Evolutionary conservation across 2,888 invertebrate species (phyloP), one percentile per base, ranked within the genome.

Genomic region (Tipula unca): DNA sequence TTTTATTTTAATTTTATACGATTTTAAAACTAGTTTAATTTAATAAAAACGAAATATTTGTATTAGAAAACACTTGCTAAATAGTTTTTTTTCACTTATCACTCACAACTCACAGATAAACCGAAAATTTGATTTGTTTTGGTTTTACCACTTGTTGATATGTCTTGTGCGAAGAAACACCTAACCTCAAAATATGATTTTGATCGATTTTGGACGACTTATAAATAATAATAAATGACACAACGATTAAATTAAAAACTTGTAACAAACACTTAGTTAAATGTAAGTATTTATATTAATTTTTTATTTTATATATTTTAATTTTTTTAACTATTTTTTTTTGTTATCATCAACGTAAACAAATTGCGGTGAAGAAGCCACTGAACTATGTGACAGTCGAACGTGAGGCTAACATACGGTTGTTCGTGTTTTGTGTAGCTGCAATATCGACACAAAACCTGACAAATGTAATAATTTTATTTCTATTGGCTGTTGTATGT

Each of bases 111-210:
- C n/a, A n/a, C 48, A 48, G 17, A 0, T 8, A 48, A n/a, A 69
- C 25, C 10, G 69, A 69, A 69, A 69, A 69, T 69, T 69, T 69
- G 69, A 25, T 69, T 69, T 69, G 69, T 69, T 69, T 69, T 69
- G 69, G 69, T 69, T 69, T 69, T 69, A 20, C 69, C 69, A 69
- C 69, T 69, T 69, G 69, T 69, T 69, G 69, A 69, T 48, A 48
- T 69, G 48, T n/a, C 48, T 17, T 14, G n/a, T 32, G n/a, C 69
- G 25, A 25, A 6, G 17, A 6, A 4, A 17, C 8, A 69, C n/a
- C 69, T 69, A 69, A 69, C 69, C 69, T 69, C 69, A 69, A 69
- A 69, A 25, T 25, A 25, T 69, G 10, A 69, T 25, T n/a, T n/a
- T 32, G 32, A 25, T 10, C 69, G 69, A 69, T 25, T 10, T 25